Percentiles rank a stretch among this genome's conserved stretches.
Conservation (phyloP, 2,888 invertebrate species). For the Pristionchus arcanus region DNA sequence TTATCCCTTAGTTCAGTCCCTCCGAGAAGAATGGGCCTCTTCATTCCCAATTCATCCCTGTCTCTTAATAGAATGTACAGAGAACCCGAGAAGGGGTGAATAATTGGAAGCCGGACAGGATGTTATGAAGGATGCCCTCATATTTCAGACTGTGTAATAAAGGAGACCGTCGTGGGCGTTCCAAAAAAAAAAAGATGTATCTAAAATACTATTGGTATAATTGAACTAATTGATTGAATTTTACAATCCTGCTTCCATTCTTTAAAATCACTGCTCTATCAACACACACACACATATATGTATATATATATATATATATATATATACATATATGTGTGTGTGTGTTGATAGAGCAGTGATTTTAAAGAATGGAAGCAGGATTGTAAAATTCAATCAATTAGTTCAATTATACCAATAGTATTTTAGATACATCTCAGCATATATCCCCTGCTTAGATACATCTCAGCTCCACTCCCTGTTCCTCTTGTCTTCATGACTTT, state of each 20-base stretch:
- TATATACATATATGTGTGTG: too few relatives aligned
- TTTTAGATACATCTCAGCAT: too few relatives aligned
- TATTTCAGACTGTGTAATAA: neutral
- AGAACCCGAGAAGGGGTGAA: neutral
- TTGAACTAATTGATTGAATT: too few relatives aligned
- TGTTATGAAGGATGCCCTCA: neutral
- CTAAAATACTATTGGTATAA: too few relatives aligned
- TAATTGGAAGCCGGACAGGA: neutral
- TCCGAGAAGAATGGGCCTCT: neutral
- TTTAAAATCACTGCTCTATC: neutral
- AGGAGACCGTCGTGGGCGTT: neutral
- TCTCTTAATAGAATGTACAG: neutral
- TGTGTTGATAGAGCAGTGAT: neutral
- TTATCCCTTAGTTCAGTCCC: neutral
- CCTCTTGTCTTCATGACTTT: conserved; percentile 16
- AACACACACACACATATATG: too few relatives aligned
- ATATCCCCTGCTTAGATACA: too few relatives aligned
- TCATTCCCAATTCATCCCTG: neutral
- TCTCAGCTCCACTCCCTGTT: neutral
- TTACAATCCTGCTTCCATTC: neutral
- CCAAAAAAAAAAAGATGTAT: neutral
- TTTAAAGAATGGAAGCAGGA: neutral
- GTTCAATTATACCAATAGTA: too few relatives aligned
- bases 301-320: too few relatives aligned
- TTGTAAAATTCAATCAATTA: too few relatives aligned